A percentile compares a stretch with the other conserved stretches of the same genome.
Conservation (phyloP, 2,888 invertebrate species). For the Entomobrya proxima region DNA sequence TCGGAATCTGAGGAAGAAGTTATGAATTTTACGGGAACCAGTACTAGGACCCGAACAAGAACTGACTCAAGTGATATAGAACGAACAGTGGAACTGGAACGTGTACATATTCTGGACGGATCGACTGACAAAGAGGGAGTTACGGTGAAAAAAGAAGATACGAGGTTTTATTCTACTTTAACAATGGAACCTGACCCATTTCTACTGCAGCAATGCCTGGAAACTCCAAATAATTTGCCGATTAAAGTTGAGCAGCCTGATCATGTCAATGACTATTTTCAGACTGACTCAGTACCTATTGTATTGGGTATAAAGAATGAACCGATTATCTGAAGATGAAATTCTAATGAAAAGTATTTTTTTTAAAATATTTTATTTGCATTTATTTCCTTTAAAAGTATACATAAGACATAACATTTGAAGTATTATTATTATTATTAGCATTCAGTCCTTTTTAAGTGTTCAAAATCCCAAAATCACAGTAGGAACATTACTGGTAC, state of each 20-base stretch:
- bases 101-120: not conserved
- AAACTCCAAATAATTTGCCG: not conserved
- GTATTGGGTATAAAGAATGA: not conserved
- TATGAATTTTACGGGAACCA: not conserved
- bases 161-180: not conserved
- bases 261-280: not conserved
- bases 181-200: not conserved
- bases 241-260: not conserved
- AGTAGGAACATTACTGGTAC: no score
- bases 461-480: no score
- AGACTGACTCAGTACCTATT: not conserved
- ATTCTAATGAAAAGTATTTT: not conserved
- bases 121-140: not conserved
- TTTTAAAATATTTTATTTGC: not conserved
- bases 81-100: constrained; percentile 2
- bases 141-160: not conserved
- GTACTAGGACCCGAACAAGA: not conserved
- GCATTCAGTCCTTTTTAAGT: no score
- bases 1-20: not conserved
- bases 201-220: not conserved
- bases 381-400: not conserved
- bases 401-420: no score
- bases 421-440: no score
- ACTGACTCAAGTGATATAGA: not conserved
- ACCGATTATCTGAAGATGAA: not conserved